Percentiles rank a stretch among this genome's conserved stretches.
Conservation (phyloP, 2,113 vertebrate species). For the Butorides virescens region DNA sequence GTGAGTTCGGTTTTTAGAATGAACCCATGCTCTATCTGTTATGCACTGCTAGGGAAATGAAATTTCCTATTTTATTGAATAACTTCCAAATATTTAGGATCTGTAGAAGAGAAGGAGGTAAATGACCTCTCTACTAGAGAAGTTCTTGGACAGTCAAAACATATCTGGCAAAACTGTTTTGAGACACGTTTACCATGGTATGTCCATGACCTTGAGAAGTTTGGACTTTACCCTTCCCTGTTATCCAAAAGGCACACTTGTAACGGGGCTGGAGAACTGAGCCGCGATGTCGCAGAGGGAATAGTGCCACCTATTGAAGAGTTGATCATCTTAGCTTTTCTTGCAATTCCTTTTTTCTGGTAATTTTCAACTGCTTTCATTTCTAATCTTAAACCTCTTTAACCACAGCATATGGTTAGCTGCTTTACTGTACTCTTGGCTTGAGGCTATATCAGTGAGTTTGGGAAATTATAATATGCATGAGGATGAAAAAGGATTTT, state of each 20-base stretch:
- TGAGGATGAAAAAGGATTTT: not conserved
- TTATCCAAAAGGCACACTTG: not conserved
- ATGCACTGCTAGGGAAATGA: not conserved
- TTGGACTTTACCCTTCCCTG: not conserved
- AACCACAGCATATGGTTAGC: not conserved
- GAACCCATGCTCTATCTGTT: not conserved
- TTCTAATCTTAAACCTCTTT: not conserved
- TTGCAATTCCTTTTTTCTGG: not conserved
- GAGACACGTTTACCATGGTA: not conserved
- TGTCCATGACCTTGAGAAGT: not conserved
- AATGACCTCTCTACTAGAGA: not conserved
- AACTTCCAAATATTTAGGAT: not conserved
- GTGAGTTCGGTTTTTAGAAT: not conserved
- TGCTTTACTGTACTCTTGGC: not conserved
- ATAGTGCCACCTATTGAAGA: constrained; percentile 21
- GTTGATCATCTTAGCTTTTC: not conserved
- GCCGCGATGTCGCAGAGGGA: not conserved
- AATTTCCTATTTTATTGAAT: not conserved
- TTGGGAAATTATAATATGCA: not conserved
- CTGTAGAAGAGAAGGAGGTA: not conserved
- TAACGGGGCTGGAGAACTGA: not conserved
- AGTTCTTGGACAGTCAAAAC: not conserved
- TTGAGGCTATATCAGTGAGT: not conserved
- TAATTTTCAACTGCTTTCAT: not conserved
- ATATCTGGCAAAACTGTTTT: not conserved